These are phyloP conservation scores for Parauchenoglanis punctatus DNA, from an alignment of 2,797 vertebrate species.

Conservation along the genomic window DNA sequence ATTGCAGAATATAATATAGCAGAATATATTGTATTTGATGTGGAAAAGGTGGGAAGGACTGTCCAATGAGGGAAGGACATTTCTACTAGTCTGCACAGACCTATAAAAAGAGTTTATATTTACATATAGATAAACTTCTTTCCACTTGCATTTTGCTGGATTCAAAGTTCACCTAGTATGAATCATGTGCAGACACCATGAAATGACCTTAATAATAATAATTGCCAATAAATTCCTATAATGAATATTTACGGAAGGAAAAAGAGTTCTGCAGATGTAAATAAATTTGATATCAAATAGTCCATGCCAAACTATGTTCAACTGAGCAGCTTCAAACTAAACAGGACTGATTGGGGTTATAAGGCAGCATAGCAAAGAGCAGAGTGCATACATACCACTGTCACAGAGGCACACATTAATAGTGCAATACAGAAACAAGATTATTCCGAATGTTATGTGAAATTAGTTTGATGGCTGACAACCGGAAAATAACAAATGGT, in stretches of 20 bases:
- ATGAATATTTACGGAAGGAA: neutral
- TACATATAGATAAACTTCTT: conserved; percentile 32
- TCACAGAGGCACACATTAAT: neutral
- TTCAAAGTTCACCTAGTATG: neutral
- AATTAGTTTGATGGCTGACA: conserved; percentile 4
- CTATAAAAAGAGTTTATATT: conserved; percentile 71
- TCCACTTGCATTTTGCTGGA: neutral
- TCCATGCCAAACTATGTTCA: neutral
- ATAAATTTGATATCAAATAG: neutral
- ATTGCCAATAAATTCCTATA: neutral
- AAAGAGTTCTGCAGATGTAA: neutral
- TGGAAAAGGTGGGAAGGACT: neutral
- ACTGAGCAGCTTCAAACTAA: neutral
- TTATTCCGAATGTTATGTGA: neutral
- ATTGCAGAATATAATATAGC: neutral
- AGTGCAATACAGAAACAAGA: neutral
- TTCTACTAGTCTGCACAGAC: conserved; percentile 52
- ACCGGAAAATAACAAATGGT: neutral
- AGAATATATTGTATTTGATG: neutral
- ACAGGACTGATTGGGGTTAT: neutral
- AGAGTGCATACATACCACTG: neutral
- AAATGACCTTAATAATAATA: neutral
- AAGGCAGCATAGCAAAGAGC: neutral
- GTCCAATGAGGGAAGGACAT: neutral
- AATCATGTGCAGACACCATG: neutral